Evolutionary conservation across 2,888 invertebrate species (phyloP).

Genomic region (Diadromus collaris): DNA sequence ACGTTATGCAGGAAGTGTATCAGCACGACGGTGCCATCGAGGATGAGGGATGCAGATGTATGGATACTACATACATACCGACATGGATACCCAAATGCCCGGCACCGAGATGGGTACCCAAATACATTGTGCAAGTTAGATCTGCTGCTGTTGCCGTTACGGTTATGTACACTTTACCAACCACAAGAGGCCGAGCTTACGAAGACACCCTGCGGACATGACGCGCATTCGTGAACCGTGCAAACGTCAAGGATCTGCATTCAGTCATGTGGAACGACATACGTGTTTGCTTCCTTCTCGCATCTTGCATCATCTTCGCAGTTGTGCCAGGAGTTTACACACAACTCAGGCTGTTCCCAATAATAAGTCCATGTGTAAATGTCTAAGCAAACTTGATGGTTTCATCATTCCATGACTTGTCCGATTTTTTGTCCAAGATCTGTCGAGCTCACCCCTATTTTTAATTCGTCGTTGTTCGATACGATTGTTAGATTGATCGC

Average conservation of each 20-base stretch:
- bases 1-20: constrained; percentile 30
- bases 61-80: neutral
- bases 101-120: too few relatives aligned
- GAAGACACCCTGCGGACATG: constrained; percentile 18
- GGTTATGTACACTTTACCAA: constrained; percentile 29
- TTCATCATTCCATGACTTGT: neutral
- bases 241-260: constrained; percentile 29
- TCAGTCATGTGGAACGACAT: constrained; percentile 8
- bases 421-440: neutral
- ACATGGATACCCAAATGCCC: neutral
- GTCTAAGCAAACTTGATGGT: neutral
- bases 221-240: constrained; percentile 25
- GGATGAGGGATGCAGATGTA: constrained; percentile 25
- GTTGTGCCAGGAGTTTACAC: neutral
- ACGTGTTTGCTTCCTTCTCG: constrained; percentile 31
- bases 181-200: constrained; percentile 9
- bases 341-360: neutral
- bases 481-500: too few relatives aligned
- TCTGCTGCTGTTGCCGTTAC: constrained; percentile 20
- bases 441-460: neutral
- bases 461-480: too few relatives aligned
- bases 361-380: neutral
- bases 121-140: constrained; percentile 23
- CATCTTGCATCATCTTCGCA: constrained; percentile 4
- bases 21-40: constrained; percentile 14